Evolutionary conservation across 1,140 invertebrate species (phyloP).

Genomic region (Orussus abietinus): DNA sequence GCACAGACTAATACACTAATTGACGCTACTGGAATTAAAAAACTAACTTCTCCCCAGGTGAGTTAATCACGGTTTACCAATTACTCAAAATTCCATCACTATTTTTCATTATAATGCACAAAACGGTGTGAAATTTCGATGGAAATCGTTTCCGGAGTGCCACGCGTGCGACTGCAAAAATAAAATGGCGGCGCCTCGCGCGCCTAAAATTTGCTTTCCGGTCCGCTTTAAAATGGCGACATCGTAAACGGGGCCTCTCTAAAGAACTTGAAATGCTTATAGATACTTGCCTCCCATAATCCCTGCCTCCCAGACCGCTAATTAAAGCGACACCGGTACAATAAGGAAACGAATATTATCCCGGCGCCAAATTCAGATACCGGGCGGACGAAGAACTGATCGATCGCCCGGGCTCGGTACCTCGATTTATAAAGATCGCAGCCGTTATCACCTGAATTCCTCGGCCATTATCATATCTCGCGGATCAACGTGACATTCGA

Average conservation of each 20-base stretch:
- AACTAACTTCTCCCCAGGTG: no score
- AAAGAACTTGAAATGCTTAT: not conserved
- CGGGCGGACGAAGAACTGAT: no score
- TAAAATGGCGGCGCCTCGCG: no score
- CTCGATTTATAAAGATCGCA: constrained; percentile 13
- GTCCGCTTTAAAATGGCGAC: not conserved
- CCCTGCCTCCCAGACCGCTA: not conserved
- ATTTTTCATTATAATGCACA: not conserved
- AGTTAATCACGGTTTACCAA: no score
- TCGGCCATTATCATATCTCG: constrained; percentile 13
- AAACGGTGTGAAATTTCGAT: not conserved
- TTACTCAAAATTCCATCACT: no score
- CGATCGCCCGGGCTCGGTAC: not conserved
- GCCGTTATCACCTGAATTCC: constrained; percentile 11
- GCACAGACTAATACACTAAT: no score
- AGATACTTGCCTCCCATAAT: constrained; percentile 1
- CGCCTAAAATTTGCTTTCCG: not conserved
- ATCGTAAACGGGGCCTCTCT: not conserved
- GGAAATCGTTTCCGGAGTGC: no score
- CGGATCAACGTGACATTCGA: constrained; percentile 8
- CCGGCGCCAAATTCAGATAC: no score
- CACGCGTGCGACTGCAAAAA: no score
- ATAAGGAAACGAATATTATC: not conserved
- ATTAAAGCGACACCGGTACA: not conserved
- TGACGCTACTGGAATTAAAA: no score